phyloP scores from a whole-genome alignment of 2,888 invertebrate genomes.

The Macrosiphum euphorbiae region DNA sequence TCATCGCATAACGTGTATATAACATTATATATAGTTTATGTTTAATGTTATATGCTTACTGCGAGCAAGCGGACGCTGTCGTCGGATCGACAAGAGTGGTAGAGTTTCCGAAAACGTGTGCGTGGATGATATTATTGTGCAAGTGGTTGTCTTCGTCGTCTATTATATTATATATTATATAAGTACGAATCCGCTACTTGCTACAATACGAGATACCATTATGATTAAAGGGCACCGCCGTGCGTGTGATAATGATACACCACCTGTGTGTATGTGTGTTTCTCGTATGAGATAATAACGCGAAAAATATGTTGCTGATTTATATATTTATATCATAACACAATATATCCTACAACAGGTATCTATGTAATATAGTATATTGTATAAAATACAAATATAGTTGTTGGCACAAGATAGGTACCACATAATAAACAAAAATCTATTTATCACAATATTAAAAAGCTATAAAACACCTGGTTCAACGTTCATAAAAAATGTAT shows the following conservation, averaged over 20 bases:
- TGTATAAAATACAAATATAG: background rate
- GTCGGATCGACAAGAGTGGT: background rate
- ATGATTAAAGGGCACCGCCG: background rate
- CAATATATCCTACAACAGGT: background rate
- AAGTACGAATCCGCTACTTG: background rate
- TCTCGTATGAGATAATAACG: background rate
- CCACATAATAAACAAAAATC: background rate
- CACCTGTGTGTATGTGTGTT: no score
- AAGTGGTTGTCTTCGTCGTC: background rate
- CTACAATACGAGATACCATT: background rate
- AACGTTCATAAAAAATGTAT: background rate
- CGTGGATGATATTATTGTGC: background rate
- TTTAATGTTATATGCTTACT: background rate
- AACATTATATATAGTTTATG: background rate
- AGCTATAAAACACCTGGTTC: background rate
- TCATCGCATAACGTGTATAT: background rate
- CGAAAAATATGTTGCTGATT: background rate
- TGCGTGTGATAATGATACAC: background rate
- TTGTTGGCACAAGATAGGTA: background rate
- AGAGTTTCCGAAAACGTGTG: background rate
- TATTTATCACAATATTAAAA: background rate
- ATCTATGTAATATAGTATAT: background rate
- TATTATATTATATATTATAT: background rate
- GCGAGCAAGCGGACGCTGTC: background rate
- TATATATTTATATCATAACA: background rate